These are phyloP conservation scores for Xylophagus ater DNA, from an alignment of 2,888 invertebrate species.

Conservation along the genomic window DNA sequence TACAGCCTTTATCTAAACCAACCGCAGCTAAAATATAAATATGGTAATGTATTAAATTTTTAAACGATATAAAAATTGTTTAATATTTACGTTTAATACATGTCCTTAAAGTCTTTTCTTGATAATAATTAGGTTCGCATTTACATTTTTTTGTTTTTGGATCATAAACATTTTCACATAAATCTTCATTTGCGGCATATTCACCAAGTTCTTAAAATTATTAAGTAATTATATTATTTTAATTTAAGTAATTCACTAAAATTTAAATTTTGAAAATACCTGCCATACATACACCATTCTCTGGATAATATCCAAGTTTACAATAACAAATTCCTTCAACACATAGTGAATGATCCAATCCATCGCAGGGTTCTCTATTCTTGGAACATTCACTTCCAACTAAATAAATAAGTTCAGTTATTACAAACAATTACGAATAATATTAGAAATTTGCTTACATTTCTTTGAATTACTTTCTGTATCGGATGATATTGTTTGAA, in stretches of 20 bases:
- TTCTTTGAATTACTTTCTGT: slow-evolving; percentile 1
- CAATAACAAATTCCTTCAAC: slow-evolving; percentile 31
- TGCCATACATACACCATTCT: slow-evolving; percentile 31
- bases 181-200: slow-evolving; percentile 31
- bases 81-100: slow-evolving; percentile 34
- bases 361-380: slow-evolving; percentile 25
- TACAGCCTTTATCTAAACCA: slow-evolving; percentile 31
- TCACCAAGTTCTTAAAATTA: slow-evolving; percentile 31
- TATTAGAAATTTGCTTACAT: slow-evolving; percentile 1
- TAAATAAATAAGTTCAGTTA: not conserved
- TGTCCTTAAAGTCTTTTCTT: slow-evolving; percentile 29
- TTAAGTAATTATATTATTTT: not conserved
- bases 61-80: not conserved
- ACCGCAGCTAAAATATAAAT: slow-evolving; percentile 22
- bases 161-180: slow-evolving; percentile 32
- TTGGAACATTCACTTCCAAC: slow-evolving; percentile 15
- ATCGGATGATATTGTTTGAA: not conserved
- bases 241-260: slow-evolving; percentile 1
- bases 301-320: slow-evolving; percentile 31
- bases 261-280: slow-evolving; percentile 21
- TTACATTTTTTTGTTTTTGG: slow-evolving; percentile 29
- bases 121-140: slow-evolving; percentile 35
- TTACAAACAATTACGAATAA: not conserved
- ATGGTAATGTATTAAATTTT: not conserved
- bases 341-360: slow-evolving; percentile 33